These are phyloP conservation scores for Aptenodytes patagonicus DNA, from an alignment of 2,113 vertebrate species.

Conservation along the genomic window DNA sequence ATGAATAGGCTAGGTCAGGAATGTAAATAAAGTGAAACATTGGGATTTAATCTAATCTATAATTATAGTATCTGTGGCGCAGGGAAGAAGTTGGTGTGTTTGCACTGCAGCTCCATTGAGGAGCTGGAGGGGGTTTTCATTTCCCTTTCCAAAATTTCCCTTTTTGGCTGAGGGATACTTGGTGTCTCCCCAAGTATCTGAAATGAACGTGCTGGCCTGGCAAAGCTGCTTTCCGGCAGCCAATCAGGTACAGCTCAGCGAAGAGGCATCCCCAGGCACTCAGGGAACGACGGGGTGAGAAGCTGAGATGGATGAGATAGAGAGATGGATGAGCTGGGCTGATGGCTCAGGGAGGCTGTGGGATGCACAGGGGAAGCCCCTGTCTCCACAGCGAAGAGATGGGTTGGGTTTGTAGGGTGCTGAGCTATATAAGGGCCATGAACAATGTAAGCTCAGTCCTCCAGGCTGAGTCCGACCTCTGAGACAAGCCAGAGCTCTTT, in stretches of 20 bases:
- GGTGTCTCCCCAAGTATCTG: slow-evolving; percentile 17
- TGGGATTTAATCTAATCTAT: slow-evolving; percentile 71
- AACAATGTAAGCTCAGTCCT: neutral
- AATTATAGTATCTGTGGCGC: slow-evolving; percentile 64
- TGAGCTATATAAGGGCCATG: neutral
- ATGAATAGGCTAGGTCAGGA: slow-evolving; percentile 71
- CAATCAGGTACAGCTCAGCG: neutral
- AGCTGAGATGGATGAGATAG: neutral
- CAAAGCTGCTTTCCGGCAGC: slow-evolving; percentile 16
- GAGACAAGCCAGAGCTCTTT: neutral
- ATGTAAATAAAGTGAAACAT: slow-evolving; percentile 73
- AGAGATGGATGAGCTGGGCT: neutral
- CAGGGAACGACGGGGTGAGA: neutral
- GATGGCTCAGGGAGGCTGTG: neutral
- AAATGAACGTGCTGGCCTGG: slow-evolving; percentile 31
- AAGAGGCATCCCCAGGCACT: neutral
- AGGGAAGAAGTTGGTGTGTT: slow-evolving; percentile 27
- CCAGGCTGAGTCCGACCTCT: neutral
- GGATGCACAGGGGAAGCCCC: neutral
- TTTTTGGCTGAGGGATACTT: slow-evolving; percentile 2
- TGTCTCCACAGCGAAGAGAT: neutral
- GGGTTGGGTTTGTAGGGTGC: neutral
- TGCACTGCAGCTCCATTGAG: neutral
- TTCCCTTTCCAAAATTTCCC: neutral
- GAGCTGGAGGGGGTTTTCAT: neutral